phyloP scores from a whole-genome alignment of 2,888 invertebrate genomes.

The Trachelus troglodyta region DNA sequence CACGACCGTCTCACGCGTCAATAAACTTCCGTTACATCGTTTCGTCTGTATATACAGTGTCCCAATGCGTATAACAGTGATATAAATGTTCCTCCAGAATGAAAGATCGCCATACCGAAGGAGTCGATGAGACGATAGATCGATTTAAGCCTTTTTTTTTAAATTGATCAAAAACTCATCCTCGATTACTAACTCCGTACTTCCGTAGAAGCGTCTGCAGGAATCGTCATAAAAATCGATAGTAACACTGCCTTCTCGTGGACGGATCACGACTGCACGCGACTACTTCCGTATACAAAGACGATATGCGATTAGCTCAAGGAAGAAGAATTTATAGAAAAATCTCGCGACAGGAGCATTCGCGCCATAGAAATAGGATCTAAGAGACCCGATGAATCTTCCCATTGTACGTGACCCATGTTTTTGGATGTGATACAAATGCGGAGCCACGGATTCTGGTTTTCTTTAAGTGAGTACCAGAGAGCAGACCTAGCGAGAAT shows the following conservation, averaged over 20 bases:
- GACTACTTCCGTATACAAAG: not conserved
- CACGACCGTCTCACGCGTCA: not conserved
- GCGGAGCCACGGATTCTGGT: not conserved
- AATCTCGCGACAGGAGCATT: not conserved
- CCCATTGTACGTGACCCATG: not conserved
- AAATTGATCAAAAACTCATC: not conserved
- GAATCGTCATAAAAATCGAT: not conserved
- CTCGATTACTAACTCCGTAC: not conserved
- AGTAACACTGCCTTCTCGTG: not conserved
- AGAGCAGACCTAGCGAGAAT: not conserved
- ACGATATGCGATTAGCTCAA: not conserved
- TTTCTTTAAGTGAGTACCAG: not conserved
- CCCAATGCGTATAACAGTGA: not conserved
- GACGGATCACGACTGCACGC: not conserved
- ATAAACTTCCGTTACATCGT: not conserved
- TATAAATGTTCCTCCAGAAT: not conserved
- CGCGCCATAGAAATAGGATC: not conserved
- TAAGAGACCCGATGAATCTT: not conserved
- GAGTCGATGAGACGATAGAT: not conserved
- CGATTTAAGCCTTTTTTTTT: not conserved
- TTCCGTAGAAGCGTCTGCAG: not conserved
- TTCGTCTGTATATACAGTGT: not conserved
- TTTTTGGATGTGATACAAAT: not conserved
- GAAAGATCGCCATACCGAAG: not conserved
- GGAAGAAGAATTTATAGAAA: not conserved